Base-by-base conservation (phyloP, 2,113 vertebrate species). In the Barbus barbus region DNA sequence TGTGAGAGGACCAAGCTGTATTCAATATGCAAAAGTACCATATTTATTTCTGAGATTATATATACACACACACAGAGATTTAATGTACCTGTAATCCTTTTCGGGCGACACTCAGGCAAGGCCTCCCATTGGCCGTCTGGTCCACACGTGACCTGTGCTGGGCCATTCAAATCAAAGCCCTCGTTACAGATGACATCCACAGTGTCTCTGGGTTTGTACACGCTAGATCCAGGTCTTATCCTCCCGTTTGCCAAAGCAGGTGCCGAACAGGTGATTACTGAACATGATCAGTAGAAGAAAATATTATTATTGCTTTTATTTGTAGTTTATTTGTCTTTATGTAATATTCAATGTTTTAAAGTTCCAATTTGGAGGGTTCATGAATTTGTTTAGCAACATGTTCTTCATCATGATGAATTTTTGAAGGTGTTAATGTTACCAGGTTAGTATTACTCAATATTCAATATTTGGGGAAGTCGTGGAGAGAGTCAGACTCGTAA, bases 81-180 rank as follows among this genome's bases (percentile, higher is more conserved):
- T 51, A 51, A 51, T 18, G 48, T 51, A 20, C 20, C 33, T 20
- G 44, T 18, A 51, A 20, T 33, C 44, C 3, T 51, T 75, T 48
- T 18, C 11, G 31, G 51, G 31, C 2, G 60, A 83, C 86, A 89
- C n/a, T 58, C 31, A 1, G 85, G 85, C 18, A 76, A 31, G 56
- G 26, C 33, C 33, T 78, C 24, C 88, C 88, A 88, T n/a, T 83
- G 80, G 41, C 86, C 46, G 3, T 88, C 28, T 20, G 80, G 31
- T 28, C 71, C 85, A 69, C 88, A 89, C 13, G 56, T 80, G 46
- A 86, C 33, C 76, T 83, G 33, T 38, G 28, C 24, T 5, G 61
- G 22, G 46, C 88, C 84, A 31, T 26, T 83, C 51, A 86, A 61
- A 18, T 46, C n/a, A 73, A 86, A 87, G 36, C 78, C 75, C 14